phyloP scores from a whole-genome alignment of 2,113 vertebrate genomes.

The Cyrtonyx montezumae region DNA sequence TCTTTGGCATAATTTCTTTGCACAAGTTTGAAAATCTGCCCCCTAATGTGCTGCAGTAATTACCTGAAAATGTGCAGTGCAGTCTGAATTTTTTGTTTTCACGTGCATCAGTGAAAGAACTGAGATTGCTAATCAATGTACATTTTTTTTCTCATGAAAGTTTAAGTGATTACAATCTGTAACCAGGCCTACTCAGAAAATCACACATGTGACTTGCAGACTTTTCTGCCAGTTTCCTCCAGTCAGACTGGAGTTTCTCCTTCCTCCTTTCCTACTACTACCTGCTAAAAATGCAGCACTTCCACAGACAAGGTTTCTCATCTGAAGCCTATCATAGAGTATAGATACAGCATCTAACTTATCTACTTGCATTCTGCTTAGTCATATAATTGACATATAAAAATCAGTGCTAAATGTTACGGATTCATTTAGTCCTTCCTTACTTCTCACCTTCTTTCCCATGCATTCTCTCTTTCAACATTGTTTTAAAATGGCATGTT shows the following conservation, averaged over 20 bases:
- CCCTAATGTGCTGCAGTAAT: neutral
- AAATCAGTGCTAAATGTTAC: neutral
- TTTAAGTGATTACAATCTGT: neutral
- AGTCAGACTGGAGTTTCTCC: fast-evolving
- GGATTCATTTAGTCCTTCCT: neutral
- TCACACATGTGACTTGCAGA: neutral
- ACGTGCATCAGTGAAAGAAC: neutral
- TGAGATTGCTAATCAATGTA: neutral
- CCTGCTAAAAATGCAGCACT: neutral
- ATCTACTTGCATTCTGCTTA: neutral
- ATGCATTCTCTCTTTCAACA: neutral
- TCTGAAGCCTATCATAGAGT: neutral
- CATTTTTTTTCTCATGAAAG: neutral
- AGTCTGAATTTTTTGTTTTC: neutral
- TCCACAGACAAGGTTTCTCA: neutral
- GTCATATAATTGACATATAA: neutral
- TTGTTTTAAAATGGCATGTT: neutral
- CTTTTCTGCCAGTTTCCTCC: neutral
- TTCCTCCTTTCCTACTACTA: neutral
- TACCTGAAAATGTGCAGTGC: neutral
- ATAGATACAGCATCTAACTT: neutral
- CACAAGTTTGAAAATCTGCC: neutral
- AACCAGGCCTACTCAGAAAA: neutral
- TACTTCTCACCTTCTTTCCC: neutral
- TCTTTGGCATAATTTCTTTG: neutral